Conservation (phyloP, 2,797 vertebrate genomes). For the Spizella passerina region DNA sequence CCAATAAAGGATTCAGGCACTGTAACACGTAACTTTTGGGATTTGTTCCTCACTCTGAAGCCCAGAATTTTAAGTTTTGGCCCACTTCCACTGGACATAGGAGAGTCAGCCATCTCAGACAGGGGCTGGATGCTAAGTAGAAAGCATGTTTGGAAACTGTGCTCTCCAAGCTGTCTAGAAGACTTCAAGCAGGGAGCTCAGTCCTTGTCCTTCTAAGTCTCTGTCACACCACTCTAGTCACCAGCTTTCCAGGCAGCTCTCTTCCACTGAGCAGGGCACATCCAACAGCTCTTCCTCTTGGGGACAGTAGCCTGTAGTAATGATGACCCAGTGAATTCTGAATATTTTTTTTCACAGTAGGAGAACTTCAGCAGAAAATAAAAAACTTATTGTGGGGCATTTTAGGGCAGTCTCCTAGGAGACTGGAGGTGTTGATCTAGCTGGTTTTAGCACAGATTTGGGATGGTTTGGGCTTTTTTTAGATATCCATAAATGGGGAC, state of each 20-base stretch:
- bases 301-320: background rate
- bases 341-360: background rate
- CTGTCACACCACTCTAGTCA: background rate
- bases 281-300: background rate
- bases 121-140: background rate
- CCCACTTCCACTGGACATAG: fast-evolving
- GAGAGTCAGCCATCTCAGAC: background rate
- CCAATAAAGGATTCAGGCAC: background rate
- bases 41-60: background rate
- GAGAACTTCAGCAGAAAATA: background rate
- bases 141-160: background rate
- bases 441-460: background rate
- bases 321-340: background rate
- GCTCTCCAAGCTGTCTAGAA: background rate
- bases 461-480: background rate
- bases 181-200: background rate
- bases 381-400: background rate
- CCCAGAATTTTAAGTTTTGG: background rate
- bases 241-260: background rate
- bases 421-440: background rate
- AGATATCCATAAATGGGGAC: background rate
- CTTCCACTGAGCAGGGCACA: background rate
- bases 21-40: background rate
- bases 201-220: background rate
- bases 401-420: background rate